Percentiles rank a stretch among this genome's conserved stretches.
Conservation (phyloP, 92 coral and sea anemone species). For the Parazoanthus atlanticus region DNA sequence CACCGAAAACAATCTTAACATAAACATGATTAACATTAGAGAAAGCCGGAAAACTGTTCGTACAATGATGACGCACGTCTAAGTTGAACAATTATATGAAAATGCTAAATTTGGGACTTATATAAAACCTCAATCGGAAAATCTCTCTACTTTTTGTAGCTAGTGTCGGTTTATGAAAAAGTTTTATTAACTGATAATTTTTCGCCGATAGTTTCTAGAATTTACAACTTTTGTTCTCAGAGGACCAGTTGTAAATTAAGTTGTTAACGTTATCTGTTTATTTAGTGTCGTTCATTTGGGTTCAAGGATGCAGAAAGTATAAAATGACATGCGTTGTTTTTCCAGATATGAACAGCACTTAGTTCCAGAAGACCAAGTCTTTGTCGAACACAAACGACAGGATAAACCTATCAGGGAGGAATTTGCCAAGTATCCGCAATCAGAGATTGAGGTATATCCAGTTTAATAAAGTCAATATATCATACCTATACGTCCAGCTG, state of each 20-base stretch:
- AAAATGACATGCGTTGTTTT: not conserved
- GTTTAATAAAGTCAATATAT: not conserved
- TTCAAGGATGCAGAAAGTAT: not conserved
- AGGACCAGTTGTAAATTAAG: too few species aligned
- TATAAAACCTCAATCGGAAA: not conserved
- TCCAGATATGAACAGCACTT: slow-evolving; percentile 14
- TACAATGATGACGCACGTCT: not conserved
- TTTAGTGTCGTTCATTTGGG: too few species aligned
- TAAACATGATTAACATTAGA: too few species aligned
- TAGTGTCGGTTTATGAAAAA: not conserved
- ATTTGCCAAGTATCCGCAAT: slow-evolving; percentile 20
- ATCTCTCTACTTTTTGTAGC: not conserved
- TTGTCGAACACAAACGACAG: not conserved
- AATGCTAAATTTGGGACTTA: not conserved
- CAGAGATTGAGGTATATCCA: slow-evolving; percentile 17
- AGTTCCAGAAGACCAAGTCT: not conserved
- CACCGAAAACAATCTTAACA: not conserved
- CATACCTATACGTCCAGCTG: not conserved
- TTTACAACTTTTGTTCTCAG: too few species aligned
- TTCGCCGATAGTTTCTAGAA: too few species aligned
- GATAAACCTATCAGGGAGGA: not conserved
- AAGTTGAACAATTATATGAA: not conserved
- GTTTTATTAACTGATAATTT: not conserved
- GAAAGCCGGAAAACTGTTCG: not conserved
- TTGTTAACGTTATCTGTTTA: too few species aligned